Percentiles rank a stretch among this genome's conserved stretches.
phyloP scores from a whole-genome alignment of 2,888 invertebrate genomes.

The Monopis laevigella region DNA sequence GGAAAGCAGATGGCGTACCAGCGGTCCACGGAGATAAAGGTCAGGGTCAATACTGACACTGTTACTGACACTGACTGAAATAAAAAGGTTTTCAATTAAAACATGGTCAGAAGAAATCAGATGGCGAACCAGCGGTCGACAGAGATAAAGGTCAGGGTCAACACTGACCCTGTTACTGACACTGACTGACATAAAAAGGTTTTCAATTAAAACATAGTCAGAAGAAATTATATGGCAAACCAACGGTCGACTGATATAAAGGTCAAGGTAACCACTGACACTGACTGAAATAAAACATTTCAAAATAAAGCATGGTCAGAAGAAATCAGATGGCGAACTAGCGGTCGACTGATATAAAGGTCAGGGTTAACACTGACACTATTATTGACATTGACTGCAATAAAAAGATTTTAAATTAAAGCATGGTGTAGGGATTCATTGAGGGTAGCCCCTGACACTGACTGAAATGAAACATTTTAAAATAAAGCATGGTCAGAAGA shows the following conservation, averaged over 20 bases:
- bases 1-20: slow-evolving; percentile 96
- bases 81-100: too few species aligned
- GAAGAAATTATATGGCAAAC: slow-evolving; percentile 93
- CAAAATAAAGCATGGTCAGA: too few species aligned
- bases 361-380: slow-evolving; percentile 90
- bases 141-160: slow-evolving; percentile 92
- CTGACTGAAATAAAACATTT: slow-evolving; percentile 76
- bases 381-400: slow-evolving; percentile 89
- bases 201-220: too few species aligned
- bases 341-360: slow-evolving; percentile 92
- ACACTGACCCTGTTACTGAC: slow-evolving; percentile 90
- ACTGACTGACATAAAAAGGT: slow-evolving; percentile 77
- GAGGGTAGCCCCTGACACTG: slow-evolving; percentile 88
- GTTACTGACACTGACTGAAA: slow-evolving; percentile 89
- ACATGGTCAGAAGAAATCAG: slow-evolving; percentile 87
- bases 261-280: slow-evolving; percentile 89
- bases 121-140: slow-evolving; percentile 96
- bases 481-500: too few species aligned
- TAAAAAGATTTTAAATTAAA: too few species aligned
- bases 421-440: slow-evolving; percentile 91
- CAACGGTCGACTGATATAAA: slow-evolving; percentile 94
- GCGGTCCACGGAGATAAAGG: slow-evolving; percentile 92
- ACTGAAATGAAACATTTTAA: slow-evolving; percentile 74
- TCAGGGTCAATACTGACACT: slow-evolving; percentile 90
- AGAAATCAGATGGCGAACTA: slow-evolving; percentile 96